Evolutionary conservation across 2,113 vertebrate species (phyloP), one percentile per base, ranked within the genome.

Genomic region (Ictalurus punctatus): DNA sequence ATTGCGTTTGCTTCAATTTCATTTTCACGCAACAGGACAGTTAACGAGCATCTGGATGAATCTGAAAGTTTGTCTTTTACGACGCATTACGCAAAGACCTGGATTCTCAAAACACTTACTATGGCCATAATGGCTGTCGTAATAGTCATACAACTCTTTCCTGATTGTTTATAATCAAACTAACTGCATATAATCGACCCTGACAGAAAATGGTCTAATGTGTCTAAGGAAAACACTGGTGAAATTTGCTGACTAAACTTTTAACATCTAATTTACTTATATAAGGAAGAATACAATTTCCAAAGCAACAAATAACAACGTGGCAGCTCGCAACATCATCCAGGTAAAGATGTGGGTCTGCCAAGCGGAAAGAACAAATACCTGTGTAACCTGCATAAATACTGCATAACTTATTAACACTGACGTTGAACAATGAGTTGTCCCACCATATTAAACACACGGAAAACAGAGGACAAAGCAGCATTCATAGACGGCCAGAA

Each of bases 321-420:
- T 78, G n/a, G 52, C 25, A 85, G 16, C 40, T 67, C 30, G 25
- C 25, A 78, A 6, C 40, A 54, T 30, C 10, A 1, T 58, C 40
- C 56, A 79, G 3, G n/a, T 23, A 52, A 13, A 81, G 37, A 85
- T 67, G 48, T 14, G 40, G 19, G n/a, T 34, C 12, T 23, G 71
- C 40, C 27, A 87, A 83, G 58, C 34, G 25, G 63, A 90, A 85
- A 67, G 58, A 83, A 34, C 17, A 84, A 58, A 83, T 3, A 16
- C n/a, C 56, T 67, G 21, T 30, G 8, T 16, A 58, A 81, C 84
- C 6, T 37, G n/a, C 58, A 83, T 79, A 79, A 84, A 87, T 56
- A 40, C 23, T 4, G 40, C 21, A 12, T 63, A 52, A 89, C 40
- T 37, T n/a, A 74, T n/a, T 48, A 83, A 65, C 48, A 23, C 52